A percentile compares a stretch with the other conserved stretches of the same genome.
Evolutionary conservation across 2,113 vertebrate species (phyloP).

Genomic region (Menura novaehollandiae): DNA sequence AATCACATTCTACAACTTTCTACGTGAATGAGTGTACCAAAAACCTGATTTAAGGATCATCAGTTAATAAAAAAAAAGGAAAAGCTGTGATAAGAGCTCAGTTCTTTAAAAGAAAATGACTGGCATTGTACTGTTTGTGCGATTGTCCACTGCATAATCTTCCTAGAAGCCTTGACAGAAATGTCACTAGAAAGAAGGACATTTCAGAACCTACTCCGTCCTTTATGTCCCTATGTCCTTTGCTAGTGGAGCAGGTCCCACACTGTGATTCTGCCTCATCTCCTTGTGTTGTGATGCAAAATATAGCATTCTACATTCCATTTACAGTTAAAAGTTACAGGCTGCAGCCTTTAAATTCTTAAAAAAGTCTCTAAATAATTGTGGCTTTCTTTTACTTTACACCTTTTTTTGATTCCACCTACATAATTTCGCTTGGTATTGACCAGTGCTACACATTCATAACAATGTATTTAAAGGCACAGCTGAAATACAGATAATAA

Average conservation of each 20-base stretch:
- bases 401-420: background rate
- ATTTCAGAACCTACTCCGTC: background rate
- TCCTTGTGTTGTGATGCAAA: background rate
- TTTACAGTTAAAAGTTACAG: background rate
- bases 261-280: background rate
- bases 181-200: background rate
- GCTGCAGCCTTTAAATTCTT: background rate
- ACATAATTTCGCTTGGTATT: background rate
- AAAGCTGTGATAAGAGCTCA: background rate
- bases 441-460: background rate
- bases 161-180: background rate
- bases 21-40: background rate
- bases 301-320: background rate
- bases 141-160: background rate
- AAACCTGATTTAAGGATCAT: background rate
- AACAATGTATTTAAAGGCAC: background rate
- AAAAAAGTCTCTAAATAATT: background rate
- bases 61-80: background rate
- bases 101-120: background rate
- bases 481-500: background rate
- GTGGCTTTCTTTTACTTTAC: background rate
- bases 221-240: background rate
- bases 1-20: background rate
- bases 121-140: background rate
- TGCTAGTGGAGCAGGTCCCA: background rate